Percentiles rank a stretch among this genome's conserved stretches.
These are phyloP conservation scores for Callopanchax toddi DNA, from an alignment of 2,113 vertebrate genomes.

Conservation along the genomic window DNA sequence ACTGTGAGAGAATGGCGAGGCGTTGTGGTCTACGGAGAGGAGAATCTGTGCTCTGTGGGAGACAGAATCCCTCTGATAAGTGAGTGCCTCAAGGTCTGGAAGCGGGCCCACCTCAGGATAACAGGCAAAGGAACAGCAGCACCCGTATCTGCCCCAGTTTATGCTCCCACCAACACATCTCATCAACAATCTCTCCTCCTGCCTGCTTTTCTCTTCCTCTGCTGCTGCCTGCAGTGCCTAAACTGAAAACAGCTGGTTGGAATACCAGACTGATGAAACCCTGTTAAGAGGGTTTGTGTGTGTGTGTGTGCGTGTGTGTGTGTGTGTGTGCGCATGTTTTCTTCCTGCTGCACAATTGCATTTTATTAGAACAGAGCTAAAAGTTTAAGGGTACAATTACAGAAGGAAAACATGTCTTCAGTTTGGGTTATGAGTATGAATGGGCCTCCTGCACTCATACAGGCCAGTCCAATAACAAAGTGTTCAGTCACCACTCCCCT, in stretches of 20 bases:
- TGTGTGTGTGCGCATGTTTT: slow-evolving; percentile 45
- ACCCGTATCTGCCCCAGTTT: slow-evolving; percentile 75
- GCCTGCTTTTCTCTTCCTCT: slow-evolving; percentile 44
- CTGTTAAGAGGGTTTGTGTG: slow-evolving; percentile 57
- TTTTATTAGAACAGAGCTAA: slow-evolving; percentile 81
- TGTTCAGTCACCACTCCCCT: neutral
- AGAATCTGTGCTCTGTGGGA: slow-evolving; percentile 65
- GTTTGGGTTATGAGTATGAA: slow-evolving; percentile 48
- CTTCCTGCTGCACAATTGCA: slow-evolving; percentile 77
- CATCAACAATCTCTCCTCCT: slow-evolving; percentile 75
- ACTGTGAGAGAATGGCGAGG: slow-evolving; percentile 49
- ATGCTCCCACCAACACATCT: slow-evolving; percentile 77
- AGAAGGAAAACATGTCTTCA: slow-evolving; percentile 76
- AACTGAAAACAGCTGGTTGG: slow-evolving; percentile 86
- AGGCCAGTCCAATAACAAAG: slow-evolving; percentile 11
- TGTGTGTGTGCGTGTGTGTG: slow-evolving; percentile 26
- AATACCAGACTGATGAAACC: slow-evolving; percentile 87
- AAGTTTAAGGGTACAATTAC: slow-evolving; percentile 78
- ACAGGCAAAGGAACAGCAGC: slow-evolving; percentile 71
- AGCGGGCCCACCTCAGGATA: slow-evolving; percentile 74
- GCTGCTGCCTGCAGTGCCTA: slow-evolving; percentile 75
- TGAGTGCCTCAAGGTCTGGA: slow-evolving; percentile 77
- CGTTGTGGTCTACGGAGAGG: slow-evolving; percentile 49
- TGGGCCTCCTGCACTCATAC: slow-evolving; percentile 44
- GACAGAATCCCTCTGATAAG: slow-evolving; percentile 76